Conservation (phyloP, 2,888 invertebrate genomes). For the Drosophila villosipedis region DNA sequence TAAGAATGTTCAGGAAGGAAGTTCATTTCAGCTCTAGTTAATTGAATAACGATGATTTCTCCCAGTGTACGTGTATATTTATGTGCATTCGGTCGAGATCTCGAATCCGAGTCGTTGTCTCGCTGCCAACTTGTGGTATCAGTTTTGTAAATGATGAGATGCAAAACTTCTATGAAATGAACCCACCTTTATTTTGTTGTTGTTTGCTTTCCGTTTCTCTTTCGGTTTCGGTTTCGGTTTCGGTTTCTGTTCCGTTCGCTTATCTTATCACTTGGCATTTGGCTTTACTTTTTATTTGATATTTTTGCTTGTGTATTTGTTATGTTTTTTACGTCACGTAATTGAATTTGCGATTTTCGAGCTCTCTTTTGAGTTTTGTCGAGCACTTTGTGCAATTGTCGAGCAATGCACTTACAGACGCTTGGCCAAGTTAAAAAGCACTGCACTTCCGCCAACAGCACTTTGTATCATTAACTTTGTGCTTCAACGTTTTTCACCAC, state of each 20-base stretch:
- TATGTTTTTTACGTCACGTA: slow-evolving; percentile 22
- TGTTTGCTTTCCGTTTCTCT: slow-evolving; percentile 4
- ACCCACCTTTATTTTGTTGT: slow-evolving; percentile 53
- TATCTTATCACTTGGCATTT: slow-evolving; percentile 56
- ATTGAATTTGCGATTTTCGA: slow-evolving; percentile 55
- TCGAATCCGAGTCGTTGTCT: slow-evolving; percentile 8
- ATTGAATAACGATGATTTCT: background rate
- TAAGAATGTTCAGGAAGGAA: background rate
- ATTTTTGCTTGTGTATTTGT: slow-evolving; percentile 3
- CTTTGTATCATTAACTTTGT: slow-evolving; percentile 16
- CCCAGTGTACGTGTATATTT: background rate
- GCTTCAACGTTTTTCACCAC: background rate
- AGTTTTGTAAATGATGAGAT: slow-evolving; percentile 22
- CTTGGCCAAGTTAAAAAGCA: slow-evolving; percentile 16
- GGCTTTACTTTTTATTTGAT: background rate
- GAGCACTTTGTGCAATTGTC: slow-evolving; percentile 9
- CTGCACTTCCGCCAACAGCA: slow-evolving; percentile 21
- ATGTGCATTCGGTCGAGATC: slow-evolving; percentile 21
- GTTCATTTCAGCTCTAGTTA: background rate
- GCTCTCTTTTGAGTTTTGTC: slow-evolving; percentile 16
- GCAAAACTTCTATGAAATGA: slow-evolving; percentile 48
- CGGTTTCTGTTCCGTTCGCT: slow-evolving; percentile 29
- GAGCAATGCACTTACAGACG: background rate
- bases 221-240: background rate
- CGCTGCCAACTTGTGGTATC: slow-evolving; percentile 12